These are phyloP conservation scores for Lapara coniferarum DNA, from an alignment of 2,888 invertebrate species.

Conservation along the genomic window DNA sequence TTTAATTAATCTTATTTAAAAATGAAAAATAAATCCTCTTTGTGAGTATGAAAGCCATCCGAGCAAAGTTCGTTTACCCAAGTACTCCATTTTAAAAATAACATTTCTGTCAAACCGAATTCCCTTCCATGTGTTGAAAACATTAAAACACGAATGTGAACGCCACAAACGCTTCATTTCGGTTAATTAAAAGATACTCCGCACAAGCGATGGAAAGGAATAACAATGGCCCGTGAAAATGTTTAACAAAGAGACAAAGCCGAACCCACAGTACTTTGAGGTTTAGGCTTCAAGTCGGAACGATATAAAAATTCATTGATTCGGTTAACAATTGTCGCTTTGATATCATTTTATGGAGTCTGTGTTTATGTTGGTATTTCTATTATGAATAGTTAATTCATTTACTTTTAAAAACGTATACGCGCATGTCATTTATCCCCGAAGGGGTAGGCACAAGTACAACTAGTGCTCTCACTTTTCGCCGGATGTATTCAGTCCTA, in stretches of 20 bases:
- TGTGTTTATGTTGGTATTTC: background rate
- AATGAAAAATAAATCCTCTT: too few relatives aligned
- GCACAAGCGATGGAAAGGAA: background rate
- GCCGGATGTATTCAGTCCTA: too few relatives aligned
- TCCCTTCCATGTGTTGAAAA: background rate
- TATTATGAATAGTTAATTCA: background rate
- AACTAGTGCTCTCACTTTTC: too few relatives aligned
- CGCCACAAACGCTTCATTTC: conserved; percentile 1
- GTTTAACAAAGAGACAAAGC: conserved; percentile 2
- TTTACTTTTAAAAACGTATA: background rate
- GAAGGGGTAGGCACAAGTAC: too few relatives aligned
- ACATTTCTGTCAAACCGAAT: background rate
- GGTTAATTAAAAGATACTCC: conserved; percentile 25
- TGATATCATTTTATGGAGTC: background rate
- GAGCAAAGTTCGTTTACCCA: background rate
- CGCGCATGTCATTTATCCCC: too few relatives aligned
- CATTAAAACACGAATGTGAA: background rate
- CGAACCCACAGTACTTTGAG: background rate
- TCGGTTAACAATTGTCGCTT: background rate
- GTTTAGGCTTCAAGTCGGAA: background rate
- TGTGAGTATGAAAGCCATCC: background rate
- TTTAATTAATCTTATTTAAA: too few relatives aligned
- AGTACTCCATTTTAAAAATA: background rate
- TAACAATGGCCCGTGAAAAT: background rate
- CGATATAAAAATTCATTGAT: conserved; percentile 1